Conservation (phyloP, 2,113 vertebrate genomes). For the Microtus ochrogaster region DNA sequence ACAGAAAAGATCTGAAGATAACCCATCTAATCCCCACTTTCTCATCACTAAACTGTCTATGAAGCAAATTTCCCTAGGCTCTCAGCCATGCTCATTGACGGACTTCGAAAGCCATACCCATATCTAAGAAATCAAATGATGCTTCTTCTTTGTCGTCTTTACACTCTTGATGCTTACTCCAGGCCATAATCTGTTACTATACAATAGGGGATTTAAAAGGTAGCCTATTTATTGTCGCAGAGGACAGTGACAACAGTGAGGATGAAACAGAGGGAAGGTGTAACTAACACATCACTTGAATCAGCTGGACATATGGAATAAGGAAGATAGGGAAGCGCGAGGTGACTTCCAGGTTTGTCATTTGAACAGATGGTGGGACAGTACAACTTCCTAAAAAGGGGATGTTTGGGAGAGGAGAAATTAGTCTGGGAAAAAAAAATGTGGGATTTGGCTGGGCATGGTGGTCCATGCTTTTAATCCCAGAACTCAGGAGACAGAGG, state of each 20-base stretch:
- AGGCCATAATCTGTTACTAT: neutral
- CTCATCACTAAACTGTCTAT: neutral
- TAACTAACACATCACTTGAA: neutral
- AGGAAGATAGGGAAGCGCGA: neutral
- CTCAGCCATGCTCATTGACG: neutral
- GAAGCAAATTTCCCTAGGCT: neutral
- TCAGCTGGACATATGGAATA: neutral
- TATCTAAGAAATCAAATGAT: conserved; percentile 1
- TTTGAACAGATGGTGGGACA: neutral
- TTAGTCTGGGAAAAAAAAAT: conserved; percentile 50
- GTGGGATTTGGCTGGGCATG: neutral
- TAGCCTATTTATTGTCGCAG: neutral
- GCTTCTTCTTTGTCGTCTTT: conserved; percentile 2
- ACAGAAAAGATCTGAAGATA: conserved; percentile 38
- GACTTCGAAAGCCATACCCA: conserved; percentile 24
- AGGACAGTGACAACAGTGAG: neutral
- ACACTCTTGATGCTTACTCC: conserved; percentile 21
- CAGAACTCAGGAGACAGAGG: neutral
- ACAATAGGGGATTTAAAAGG: neutral
- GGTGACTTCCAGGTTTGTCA: conserved; percentile 22
- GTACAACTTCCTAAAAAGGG: neutral
- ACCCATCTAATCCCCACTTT: neutral
- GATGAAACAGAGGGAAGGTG: neutral
- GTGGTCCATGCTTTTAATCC: neutral
- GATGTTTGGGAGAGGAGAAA: neutral